These are phyloP conservation scores for Pachyrhynchus sulphureomaculatus DNA, from an alignment of 1,140 invertebrate species.

Conservation along the genomic window DNA sequence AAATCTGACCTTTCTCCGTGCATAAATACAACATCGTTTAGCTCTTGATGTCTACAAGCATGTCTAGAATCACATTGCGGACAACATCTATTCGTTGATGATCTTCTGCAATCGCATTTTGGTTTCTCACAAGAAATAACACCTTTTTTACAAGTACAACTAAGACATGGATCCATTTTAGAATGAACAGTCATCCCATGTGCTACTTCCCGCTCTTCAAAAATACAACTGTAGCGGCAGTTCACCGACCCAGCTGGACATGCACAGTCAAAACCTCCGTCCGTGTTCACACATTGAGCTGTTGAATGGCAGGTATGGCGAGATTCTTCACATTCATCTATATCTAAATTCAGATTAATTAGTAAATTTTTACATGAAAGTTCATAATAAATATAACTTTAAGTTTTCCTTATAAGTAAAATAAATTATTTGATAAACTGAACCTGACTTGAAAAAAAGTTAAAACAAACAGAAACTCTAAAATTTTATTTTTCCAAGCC, in stretches of 20 bases:
- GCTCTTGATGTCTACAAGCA: constrained; percentile 76
- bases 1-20: constrained; percentile 65
- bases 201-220: constrained; percentile 58
- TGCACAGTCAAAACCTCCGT: constrained; percentile 77
- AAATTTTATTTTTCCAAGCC: too few relatives aligned
- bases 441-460: too few relatives aligned
- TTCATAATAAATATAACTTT: too few relatives aligned
- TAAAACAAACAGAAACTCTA: too few relatives aligned
- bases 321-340: constrained; percentile 80
- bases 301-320: constrained; percentile 75
- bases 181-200: constrained; percentile 59
- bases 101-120: constrained; percentile 62
- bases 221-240: constrained; percentile 62
- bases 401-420: too few relatives aligned
- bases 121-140: constrained; percentile 63
- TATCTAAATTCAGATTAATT: constrained; percentile 62
- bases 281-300: constrained; percentile 78
- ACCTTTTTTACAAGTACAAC: constrained; percentile 64
- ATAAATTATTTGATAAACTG: too few relatives aligned
- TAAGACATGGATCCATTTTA: constrained; percentile 59
- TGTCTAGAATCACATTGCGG: constrained; percentile 73
- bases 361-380: too few relatives aligned
- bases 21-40: constrained; percentile 70
- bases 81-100: constrained; percentile 66
- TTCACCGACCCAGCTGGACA: constrained; percentile 63